phyloP scores from a whole-genome alignment of 2,888 invertebrate genomes.

The Pandemis heparana region DNA sequence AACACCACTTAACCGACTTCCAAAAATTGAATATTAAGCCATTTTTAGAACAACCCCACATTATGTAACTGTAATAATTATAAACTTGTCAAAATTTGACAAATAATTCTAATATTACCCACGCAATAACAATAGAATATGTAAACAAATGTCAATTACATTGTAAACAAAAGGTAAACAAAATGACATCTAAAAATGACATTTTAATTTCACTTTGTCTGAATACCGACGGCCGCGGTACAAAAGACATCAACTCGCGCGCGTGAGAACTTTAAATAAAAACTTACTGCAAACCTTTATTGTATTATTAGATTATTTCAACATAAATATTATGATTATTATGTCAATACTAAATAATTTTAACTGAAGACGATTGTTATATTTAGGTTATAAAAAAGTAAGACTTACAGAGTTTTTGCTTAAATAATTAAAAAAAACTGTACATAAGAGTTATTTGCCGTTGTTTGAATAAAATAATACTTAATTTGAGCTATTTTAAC shows the following conservation, averaged over 20 bases:
- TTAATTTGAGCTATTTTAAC: background rate
- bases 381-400: background rate
- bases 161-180: constrained; percentile 10
- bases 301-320: no score
- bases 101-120: background rate
- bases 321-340: background rate
- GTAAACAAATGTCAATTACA: constrained; percentile 2
- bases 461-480: no score
- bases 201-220: constrained; percentile 20
- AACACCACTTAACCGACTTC: no score
- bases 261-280: constrained; percentile 24
- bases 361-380: background rate
- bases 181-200: background rate
- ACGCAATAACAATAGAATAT: background rate
- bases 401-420: background rate
- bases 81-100: no score
- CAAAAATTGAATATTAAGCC: no score
- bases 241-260: constrained; percentile 74
- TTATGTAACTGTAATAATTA: no score
- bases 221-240: constrained; percentile 45
- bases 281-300: no score
- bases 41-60: no score
- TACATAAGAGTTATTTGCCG: no score
- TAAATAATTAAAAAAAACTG: no score
- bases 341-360: background rate